Evolutionary conservation across 2,888 invertebrate genomes (phyloP), one percentile per base, ranked within the genome.

Genomic region (Leptothorax acervorum): DNA sequence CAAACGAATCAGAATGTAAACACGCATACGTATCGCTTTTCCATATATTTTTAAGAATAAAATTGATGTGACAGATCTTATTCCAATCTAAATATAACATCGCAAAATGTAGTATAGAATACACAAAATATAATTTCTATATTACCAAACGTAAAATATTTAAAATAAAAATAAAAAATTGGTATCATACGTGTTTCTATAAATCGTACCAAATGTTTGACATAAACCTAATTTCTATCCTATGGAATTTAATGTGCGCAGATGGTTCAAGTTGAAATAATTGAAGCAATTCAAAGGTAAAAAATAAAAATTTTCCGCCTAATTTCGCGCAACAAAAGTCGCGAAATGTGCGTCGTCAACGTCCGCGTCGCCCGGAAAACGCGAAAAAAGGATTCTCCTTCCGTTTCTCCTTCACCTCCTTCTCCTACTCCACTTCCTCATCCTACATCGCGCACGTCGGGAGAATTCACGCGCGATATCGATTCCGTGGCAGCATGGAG

Each of bases 381-480:
- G 23, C 18, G 35, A 48, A 70, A 79, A 81, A 60, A 48, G 35
- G 18, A 81, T 48, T 57, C 48, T 70, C n/a, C 11, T 48, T 5
- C 12, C 15, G 31, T 42, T 66, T 9, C 66, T 68, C 45, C 35
- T 62, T 60, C 35, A n/a, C 35, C 39, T 23, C 62, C 35, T 23
- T 23, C 23, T 39, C 15, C 39, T 28, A 9, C 48, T 53, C 11
- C 45, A 15, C 39, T 74, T 31, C 18, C 55, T 28, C 39, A 55
- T 75, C 42, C 62, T 75, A 48, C 48, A 23, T 35, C 55, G 42
- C 68, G 68, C 68, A 42, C 79, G 60, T 81, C 87, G 89, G 81
- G 87, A 87, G 88, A 90, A 89, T 88, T 90, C 88, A 90, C 90
- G 93, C 91, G 92, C 90, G 91, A 92, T 93, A 93, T 93, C 92